These are phyloP conservation scores for Otolemur garnettii DNA, from an alignment of 2,113 vertebrate species.

Conservation along the genomic window DNA sequence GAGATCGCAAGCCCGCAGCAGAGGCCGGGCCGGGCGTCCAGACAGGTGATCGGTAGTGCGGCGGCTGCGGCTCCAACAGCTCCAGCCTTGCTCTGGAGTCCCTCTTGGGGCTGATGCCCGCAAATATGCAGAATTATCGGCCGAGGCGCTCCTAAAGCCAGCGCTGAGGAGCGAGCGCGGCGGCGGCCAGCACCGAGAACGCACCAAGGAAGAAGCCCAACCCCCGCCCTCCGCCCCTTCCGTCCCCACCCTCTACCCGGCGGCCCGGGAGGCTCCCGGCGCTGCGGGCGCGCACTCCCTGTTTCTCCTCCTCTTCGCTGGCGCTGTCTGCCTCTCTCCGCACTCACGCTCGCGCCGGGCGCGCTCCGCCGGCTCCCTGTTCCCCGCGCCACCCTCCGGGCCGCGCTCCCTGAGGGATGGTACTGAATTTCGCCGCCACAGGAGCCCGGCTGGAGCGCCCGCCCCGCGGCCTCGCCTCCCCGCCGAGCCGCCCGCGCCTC, in stretches of 20 bases:
- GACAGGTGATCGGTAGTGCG: conserved; percentile 89
- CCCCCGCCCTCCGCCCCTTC: conserved; percentile 82
- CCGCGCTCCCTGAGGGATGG: conserved; percentile 93
- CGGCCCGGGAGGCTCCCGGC: conserved; percentile 84
- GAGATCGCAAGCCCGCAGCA: conserved; percentile 66
- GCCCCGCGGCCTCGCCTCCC: conserved; percentile 88
- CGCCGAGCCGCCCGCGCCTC: conserved; percentile 88
- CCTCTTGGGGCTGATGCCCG: conserved; percentile 88
- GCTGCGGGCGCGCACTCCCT: conserved; percentile 80
- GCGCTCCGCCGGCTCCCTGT: conserved; percentile 75
- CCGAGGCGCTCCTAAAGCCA: conserved; percentile 85
- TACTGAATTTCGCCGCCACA: conserved; percentile 92
- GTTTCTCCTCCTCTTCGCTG: conserved; percentile 70
- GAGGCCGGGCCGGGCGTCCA: conserved; percentile 78
- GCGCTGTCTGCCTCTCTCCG: conserved; percentile 67
- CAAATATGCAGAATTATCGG: conserved; percentile 90
- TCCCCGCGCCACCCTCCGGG: conserved; percentile 84
- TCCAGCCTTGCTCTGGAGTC: conserved; percentile 88
- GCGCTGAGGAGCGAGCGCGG: conserved; percentile 78
- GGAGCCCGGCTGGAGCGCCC: conserved; percentile 95
- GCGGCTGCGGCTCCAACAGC: conserved; percentile 84
- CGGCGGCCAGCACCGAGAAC: conserved; percentile 82
- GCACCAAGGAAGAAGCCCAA: conserved; percentile 78
- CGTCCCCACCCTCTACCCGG: conserved; percentile 80
- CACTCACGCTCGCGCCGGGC: conserved; percentile 81